These are phyloP conservation scores for Erebia palarica DNA, from an alignment of 2,888 invertebrate species.

Conservation along the genomic window DNA sequence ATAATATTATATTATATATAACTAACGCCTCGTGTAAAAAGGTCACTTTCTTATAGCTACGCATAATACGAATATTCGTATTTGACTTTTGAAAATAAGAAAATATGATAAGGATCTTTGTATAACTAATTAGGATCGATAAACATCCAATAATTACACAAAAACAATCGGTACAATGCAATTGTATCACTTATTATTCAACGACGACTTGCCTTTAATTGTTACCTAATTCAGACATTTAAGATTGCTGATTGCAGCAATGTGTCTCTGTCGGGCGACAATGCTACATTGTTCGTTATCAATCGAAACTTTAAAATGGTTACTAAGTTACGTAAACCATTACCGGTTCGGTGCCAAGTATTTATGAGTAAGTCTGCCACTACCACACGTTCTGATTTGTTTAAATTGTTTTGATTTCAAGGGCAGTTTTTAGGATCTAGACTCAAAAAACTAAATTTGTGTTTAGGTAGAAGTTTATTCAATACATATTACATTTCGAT, in stretches of 20 bases:
- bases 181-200: conserved; percentile 27
- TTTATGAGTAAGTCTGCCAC: conserved; percentile 44
- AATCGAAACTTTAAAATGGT: conserved; percentile 74
- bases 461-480: no score
- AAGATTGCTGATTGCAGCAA: conserved; percentile 68
- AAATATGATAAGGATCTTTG: background rate
- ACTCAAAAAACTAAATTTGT: no score
- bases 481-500: no score
- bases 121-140: background rate
- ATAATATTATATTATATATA: no score
- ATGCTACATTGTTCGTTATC: conserved; percentile 72
- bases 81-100: background rate
- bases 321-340: conserved; percentile 75
- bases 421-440: background rate
- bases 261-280: conserved; percentile 77
- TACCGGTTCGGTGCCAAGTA: conserved; percentile 59
- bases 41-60: no score
- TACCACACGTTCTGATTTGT: conserved; percentile 8
- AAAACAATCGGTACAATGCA: conserved; percentile 13
- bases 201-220: conserved; percentile 40
- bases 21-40: no score
- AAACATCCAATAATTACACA: conserved; percentile 7
- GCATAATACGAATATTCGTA: background rate
- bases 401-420: background rate
- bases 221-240: conserved; percentile 73